A percentile compares a stretch with the other conserved stretches of the same genome.
phyloP scores from a whole-genome alignment of 2,888 invertebrate genomes.

The Pediacus dermestoides region DNA sequence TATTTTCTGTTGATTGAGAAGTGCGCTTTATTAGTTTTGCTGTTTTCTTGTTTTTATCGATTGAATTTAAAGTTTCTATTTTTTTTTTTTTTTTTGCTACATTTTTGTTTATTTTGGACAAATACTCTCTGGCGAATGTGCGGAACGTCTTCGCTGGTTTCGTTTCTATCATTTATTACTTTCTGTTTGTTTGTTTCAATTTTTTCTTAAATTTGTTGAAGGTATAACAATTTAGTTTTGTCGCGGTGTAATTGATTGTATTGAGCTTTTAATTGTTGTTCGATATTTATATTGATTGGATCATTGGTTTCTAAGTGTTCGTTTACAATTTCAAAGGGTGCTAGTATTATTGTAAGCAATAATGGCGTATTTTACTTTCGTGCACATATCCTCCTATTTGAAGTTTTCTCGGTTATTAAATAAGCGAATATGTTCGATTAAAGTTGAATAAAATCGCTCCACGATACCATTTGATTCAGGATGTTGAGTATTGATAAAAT shows the following conservation, averaged over 20 bases:
- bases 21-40: not conserved
- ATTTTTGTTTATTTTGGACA: conserved; percentile 5
- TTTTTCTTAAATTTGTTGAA: conserved; percentile 3
- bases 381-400: conserved; percentile 8
- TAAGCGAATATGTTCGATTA: conserved; percentile 19
- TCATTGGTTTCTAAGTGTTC: conserved; percentile 17
- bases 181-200: conserved; percentile 1
- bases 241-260: conserved; percentile 15
- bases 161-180: not conserved
- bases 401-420: conserved; percentile 12
- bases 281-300: conserved; percentile 16
- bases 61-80: not conserved
- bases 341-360: conserved; percentile 19
- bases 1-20: conserved; percentile 2
- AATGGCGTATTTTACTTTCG: conserved; percentile 15
- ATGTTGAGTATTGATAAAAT: conserved; percentile 21
- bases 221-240: conserved; percentile 17
- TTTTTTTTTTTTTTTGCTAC: not conserved
- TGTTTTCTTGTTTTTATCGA: not conserved
- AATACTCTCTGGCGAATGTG: not conserved
- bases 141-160: not conserved
- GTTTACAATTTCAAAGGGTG: conserved; percentile 19
- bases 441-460: conserved; percentile 18
- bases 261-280: conserved; percentile 13
- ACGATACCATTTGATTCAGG: conserved; percentile 22